These are phyloP conservation scores for Crenichthys baileyi DNA, from an alignment of 2,797 vertebrate species.

Conservation along the genomic window DNA sequence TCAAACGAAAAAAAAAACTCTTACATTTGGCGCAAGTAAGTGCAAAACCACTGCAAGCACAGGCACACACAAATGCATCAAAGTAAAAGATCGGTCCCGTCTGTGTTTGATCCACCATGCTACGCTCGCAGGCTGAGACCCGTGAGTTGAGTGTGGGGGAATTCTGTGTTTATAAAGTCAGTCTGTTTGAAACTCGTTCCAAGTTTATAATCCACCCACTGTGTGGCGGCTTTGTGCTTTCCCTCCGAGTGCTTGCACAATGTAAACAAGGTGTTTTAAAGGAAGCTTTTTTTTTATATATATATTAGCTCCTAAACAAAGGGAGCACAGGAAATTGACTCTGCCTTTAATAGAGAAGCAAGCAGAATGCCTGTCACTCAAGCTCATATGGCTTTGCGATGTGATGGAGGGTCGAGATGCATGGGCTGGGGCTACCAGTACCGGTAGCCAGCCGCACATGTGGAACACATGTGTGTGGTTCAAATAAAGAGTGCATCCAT, in stretches of 20 bases:
- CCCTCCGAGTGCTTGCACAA: constrained; percentile 77
- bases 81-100: constrained; percentile 57
- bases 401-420: constrained; percentile 46
- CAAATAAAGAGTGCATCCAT: constrained; percentile 30
- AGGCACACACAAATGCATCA: constrained; percentile 47
- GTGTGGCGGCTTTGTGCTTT: constrained; percentile 80
- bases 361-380: constrained; percentile 76
- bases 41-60: constrained; percentile 42
- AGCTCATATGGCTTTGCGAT: constrained; percentile 59
- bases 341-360: constrained; percentile 69
- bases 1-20: neutral
- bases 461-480: constrained; percentile 43
- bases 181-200: constrained; percentile 81
- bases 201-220: constrained; percentile 83
- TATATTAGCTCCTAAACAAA: constrained; percentile 76
- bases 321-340: constrained; percentile 78
- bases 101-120: constrained; percentile 75
- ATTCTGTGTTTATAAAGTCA: constrained; percentile 80
- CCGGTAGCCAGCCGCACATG: constrained; percentile 46
- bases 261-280: constrained; percentile 79
- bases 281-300: constrained; percentile 64
- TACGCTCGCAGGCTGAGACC: constrained; percentile 74
- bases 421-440: constrained; percentile 20
- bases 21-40: constrained; percentile 26
- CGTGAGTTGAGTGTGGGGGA: constrained; percentile 71